Evolutionary conservation across 2,888 invertebrate species (phyloP), one percentile per base, ranked within the genome.

Genomic region (Strigamia crassipes): DNA sequence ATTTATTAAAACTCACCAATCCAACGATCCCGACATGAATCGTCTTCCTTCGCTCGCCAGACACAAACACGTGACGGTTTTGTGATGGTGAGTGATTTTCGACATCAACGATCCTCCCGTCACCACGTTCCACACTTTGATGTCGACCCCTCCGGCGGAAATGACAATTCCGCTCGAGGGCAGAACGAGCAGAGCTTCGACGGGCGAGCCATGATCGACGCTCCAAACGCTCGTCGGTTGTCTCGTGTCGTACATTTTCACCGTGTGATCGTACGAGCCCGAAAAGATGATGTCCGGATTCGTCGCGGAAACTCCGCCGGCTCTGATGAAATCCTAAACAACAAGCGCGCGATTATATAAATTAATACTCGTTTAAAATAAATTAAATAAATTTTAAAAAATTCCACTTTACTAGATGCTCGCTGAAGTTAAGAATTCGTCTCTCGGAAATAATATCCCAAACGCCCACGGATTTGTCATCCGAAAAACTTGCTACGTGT

Each of bases 371-470:
- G 15, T 46, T 61, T 66, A 66, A 21, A 66, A 66, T 23, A 66
- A 66, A 27, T n/a, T 61, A 23, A 66, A n/a, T 46, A 66, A 66
- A 66, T 18, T 56, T 56, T 9, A 61, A 18, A 21, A 61, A 51
- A 18, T 18, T 51, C 0, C 27, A 27, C 27, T 83, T 21, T 85
- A 89, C 89, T 84, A 86, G 86, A 84, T 90, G 89, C 82, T 89
- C 89, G 46, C 86, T 84, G 83, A 88, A 89, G 31, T 90, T 91
- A 21, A 91, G 88, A 27, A 95, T 85, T 85, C 92, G 90, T 83
- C 92, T 92, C 88, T 96, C 96, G 83, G 92, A 93, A 0, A 95
- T 91, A 85, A 98, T 93, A 86, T 98, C 97, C 96, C 97, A 97
- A n/a, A 97, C 86, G 84, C 91, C 90, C 6, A 94, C 92, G 8